Base-by-base conservation (phyloP, 2,888 invertebrate genomes). In the Cyaniris semiargus region DNA sequence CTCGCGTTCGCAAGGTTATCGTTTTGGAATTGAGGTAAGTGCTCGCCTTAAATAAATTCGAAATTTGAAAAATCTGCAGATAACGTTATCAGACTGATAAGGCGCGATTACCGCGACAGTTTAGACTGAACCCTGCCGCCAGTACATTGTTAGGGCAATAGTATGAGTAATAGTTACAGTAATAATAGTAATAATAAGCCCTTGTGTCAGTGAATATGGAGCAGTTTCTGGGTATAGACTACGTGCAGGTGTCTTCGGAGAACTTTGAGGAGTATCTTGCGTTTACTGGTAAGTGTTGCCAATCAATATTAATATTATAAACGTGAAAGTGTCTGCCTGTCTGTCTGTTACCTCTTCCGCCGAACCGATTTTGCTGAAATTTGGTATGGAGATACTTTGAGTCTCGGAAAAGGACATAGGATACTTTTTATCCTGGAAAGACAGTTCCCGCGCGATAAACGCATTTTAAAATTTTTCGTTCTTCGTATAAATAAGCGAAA, bases 171-270 rank as follows among this genome's bases (percentile, higher is more conserved):
- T 27, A 27, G 27, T 27, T 27, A n/a, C n/a, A n/a, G n/a, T n/a
- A n/a, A n/a, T n/a, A 2, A 27, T 27, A 27, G 56, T 8, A 1
- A 8, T 34, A 10, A 15, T 21, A 66, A n/a, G 27, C 23, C 44
- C 3, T 58, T 44, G n/a, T 13, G 76, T 72, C 58, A 76, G 76
- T 60, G 44, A 83, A 79, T n/a, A 92, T 92, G 91, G 91, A 92
- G 60, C 85, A 88, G 34, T 91, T 84, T 82, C 81, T 89, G 2
- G 89, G 86, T 4, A 88, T 86, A 79, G 81, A 82, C 48, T 86
- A 86, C 74, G 80, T 83, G n/a, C 76, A 84, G 78, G 82, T 82
- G 4, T 80, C 79, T 18, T 80, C 80, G 6, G 83, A 85, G 53
- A 83, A 86, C 70, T 86, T 85, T 75, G 85, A 85, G n/a, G 85